Evolutionary conservation across 2,888 invertebrate genomes (phyloP), one percentile per base, ranked within the genome.

Genomic region (Aelia acuminata): DNA sequence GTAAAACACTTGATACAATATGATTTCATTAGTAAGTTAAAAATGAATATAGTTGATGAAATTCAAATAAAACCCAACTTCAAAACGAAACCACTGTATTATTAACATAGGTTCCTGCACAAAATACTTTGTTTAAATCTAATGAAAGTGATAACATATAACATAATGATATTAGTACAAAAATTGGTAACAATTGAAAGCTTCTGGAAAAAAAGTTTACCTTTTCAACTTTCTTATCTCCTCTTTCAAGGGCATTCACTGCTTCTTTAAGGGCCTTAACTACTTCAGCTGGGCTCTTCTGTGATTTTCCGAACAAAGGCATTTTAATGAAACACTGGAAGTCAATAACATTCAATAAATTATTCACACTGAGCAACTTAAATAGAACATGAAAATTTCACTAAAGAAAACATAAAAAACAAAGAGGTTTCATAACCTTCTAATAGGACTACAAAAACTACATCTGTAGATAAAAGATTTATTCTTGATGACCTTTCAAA

Each of bases 261-360:
- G 98, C 98, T 93, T 98, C 98, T 93, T 97, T 97, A 91, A 98
- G 94, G 91, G 95, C 94, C 92, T 96, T 97, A 90, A 99, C 98
- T 92, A 99, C 96, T 94, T 99, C 99, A 92, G 97, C 97, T 91
- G 99, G 99, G 93, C 97, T 98, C 94, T 99, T 99, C 94, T 97
- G 98, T 92, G 98, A 98, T 94, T 98, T 98, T 93, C 98, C 98
- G 95, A 99, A 99, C 93, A 99, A 95, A 94, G 98, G 98, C 98
- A 98, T 98, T 50, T 87, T 31, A 53, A 35, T 57, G 22, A 70
- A 63, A 70, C 35, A 70, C 63, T 70, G 63, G 13, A 70, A 70
- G 35, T 70, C 63, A 70, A 35, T 35, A 20, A 70, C 0, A 18
- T 63, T 80, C 43, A 43, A 80, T 80, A 47, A 3, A 80, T 80